Conservation (phyloP, 2,113 vertebrate species). For the Tragulus kanchil region DNA sequence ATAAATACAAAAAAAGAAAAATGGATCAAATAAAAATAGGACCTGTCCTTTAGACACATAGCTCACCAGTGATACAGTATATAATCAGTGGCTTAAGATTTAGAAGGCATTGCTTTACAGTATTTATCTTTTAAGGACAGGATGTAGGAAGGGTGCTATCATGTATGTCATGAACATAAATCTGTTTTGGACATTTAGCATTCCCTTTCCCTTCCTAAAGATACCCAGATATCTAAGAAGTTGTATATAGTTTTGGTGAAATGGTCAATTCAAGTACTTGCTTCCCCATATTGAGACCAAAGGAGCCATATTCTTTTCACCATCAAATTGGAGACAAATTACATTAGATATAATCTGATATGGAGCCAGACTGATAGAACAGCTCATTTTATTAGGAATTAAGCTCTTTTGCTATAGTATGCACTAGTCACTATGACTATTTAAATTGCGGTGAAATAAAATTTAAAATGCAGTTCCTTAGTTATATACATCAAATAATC, state of each 20-base stretch:
- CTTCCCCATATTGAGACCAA: neutral
- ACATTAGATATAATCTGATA: neutral
- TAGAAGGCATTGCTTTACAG: neutral
- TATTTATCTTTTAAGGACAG: neutral
- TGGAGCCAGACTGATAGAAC: neutral
- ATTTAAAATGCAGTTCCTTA: neutral
- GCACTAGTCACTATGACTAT: neutral
- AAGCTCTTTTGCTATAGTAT: neutral
- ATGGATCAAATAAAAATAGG: neutral
- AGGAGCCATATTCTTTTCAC: neutral
- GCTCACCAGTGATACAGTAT: neutral
- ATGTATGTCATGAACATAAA: neutral
- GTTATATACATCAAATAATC: neutral
- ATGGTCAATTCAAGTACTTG: neutral
- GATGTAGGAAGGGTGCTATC: neutral
- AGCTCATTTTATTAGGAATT: neutral
- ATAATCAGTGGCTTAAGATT: neutral
- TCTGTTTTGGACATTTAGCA: neutral
- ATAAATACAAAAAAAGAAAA: neutral
- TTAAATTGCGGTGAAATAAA: conserved; percentile 8
- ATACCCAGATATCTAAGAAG: neutral
- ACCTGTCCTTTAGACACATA: neutral
- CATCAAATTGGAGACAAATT: neutral
- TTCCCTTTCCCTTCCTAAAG: neutral
- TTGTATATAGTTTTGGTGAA: neutral